A percentile compares a stretch with the other conserved stretches of the same genome.
These are phyloP conservation scores for Rattus norvegicus DNA, from an alignment of 2,113 vertebrate genomes.

Conservation along the genomic window DNA sequence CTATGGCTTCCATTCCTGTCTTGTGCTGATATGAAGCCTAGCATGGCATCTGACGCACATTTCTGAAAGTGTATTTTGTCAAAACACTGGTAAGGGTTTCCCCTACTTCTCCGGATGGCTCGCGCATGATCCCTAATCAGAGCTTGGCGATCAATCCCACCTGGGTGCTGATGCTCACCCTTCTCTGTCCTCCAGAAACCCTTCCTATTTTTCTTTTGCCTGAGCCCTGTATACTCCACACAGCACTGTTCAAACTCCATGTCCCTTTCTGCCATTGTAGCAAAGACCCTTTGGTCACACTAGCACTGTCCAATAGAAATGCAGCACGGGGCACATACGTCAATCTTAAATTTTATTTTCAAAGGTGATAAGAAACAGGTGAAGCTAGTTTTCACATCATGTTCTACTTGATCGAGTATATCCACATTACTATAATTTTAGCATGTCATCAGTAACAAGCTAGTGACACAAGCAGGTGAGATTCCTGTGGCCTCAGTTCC, in stretches of 20 bases:
- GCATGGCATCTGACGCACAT: neutral
- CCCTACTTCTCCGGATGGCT: rapidly evolving
- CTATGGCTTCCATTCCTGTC: neutral
- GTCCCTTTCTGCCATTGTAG: neutral
- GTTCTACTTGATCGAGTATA: conserved; percentile 25
- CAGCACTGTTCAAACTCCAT: neutral
- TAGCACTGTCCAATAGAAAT: neutral
- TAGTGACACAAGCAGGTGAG: neutral
- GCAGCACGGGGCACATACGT: neutral
- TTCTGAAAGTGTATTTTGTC: conserved; percentile 7
- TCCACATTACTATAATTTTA: neutral
- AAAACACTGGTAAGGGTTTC: neutral
- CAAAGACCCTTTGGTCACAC: neutral
- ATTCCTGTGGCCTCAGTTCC: neutral
- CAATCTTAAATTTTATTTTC: neutral
- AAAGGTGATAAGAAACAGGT: conserved; percentile 15
- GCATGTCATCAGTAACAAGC: neutral
- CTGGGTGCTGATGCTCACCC: neutral
- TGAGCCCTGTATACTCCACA: neutral
- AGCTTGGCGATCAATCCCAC: neutral
- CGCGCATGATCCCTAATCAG: neutral
- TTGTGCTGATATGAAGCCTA: neutral
- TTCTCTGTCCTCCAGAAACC: neutral
- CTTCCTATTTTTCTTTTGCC: neutral
- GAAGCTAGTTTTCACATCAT: neutral